Base-by-base conservation (phyloP, 2,888 invertebrate genomes). In the Drosophila colorata region DNA sequence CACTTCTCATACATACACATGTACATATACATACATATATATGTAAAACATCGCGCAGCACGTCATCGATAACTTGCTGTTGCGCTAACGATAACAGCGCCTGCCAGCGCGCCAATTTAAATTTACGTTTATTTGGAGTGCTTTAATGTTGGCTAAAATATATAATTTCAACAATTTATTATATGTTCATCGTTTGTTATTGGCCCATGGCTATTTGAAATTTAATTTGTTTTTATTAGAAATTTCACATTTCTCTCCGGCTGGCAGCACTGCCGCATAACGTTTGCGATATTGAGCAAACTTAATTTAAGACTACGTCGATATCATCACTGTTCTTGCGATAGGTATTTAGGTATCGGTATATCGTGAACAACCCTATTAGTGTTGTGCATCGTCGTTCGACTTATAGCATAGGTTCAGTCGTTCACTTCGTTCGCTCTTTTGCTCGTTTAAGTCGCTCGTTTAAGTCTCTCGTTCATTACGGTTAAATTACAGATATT, bases 11-110 rank as follows among this genome's bases (percentile, higher is more conserved):
- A 67, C 59, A 67, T 63, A 82, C 51, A 63, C 71, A 72, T 25
- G 28, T 14, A 44, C 40, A 66, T 18, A 57, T 33, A 40, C 9
- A 31, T 28, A 61, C 9, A 33, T 31, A 63, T 38, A 53, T 53
- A 49, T 61, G 59, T 73, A 55, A 40, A 63, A 44, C 41, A n/a
- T 60, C 35, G 57, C 63, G 66, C 65, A 81, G 70, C 48, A 78
- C 75, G 81, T 81, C 85, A 83, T 86, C 86, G 83, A 80, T 80
- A 73, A 57, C 53, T 56, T 48, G 18, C 43, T 63, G 23, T 75
- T 37, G 11, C 28, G 28, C 3, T 33, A 25, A 9, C 74, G 69
- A 75, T 74, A 57, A 44, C 25, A 5, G 18, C 3, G n/a, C 16
- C 20, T 4, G 13, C 9, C 18, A 9, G 25, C 35, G 59, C 47